phyloP scores from a whole-genome alignment of 92 coral and sea anemone genomes.

The Palythoa caribaeorum region DNA sequence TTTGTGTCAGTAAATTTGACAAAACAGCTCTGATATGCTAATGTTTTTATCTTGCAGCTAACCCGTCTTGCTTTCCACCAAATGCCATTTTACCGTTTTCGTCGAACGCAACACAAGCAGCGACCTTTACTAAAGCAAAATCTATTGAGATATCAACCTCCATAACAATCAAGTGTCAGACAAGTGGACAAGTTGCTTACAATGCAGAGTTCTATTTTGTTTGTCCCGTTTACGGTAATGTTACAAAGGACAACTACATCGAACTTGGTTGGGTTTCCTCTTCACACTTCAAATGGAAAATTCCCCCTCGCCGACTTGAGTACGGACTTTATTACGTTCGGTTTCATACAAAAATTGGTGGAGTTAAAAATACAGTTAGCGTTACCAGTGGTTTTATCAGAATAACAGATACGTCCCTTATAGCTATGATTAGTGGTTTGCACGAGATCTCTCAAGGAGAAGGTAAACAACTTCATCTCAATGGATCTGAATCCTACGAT shows the following conservation, averaged over 20 bases:
- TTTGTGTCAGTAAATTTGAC: neutral
- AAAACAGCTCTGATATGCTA: neutral
- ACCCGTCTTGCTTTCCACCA: conserved; percentile 73
- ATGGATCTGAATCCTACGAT: conserved; percentile 77
- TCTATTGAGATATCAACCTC: conserved; percentile 44
- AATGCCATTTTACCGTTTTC: conserved; percentile 69
- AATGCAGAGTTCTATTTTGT: conserved; percentile 53
- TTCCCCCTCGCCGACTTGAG: conserved; percentile 48
- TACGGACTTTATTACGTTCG: conserved; percentile 74
- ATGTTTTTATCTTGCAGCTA: conserved; percentile 43
- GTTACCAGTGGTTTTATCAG: conserved; percentile 64
- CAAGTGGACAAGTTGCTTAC: conserved; percentile 11
- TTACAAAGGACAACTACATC: neutral
- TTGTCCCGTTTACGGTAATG: conserved; percentile 34
- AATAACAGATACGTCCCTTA: conserved; percentile 67
- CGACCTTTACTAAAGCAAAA: conserved; percentile 54
- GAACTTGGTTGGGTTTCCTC: conserved; percentile 37
- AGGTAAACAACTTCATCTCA: conserved; percentile 41
- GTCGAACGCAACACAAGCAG: conserved; percentile 41
- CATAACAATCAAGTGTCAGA: conserved; percentile 45
- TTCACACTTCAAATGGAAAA: conserved; percentile 23
- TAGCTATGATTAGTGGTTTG: conserved; percentile 68
- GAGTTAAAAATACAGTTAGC: conserved; percentile 50
- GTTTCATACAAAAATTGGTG: conserved; percentile 59
- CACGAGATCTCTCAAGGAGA: conserved; percentile 67